These are phyloP conservation scores for Elysia chlorotica DNA, from an alignment of 1,140 invertebrate genomes.

Conservation along the genomic window DNA sequence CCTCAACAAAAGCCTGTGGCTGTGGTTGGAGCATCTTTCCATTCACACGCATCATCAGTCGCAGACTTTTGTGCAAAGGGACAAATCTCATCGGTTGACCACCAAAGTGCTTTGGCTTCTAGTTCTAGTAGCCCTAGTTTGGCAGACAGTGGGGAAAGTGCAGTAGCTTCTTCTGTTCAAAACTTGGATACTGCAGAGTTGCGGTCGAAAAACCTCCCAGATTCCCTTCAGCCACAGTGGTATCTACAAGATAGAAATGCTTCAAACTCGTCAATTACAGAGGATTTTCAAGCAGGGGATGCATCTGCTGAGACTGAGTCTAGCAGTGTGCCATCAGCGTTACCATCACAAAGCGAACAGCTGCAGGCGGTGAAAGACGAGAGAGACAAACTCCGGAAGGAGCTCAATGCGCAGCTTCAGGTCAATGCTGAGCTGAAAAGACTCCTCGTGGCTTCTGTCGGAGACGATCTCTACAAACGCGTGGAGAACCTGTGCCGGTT, in stretches of 20 bases:
- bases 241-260: not conserved
- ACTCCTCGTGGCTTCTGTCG: conserved; percentile 88
- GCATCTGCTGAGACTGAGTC: not conserved
- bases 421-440: conserved; percentile 93
- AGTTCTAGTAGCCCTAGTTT: no score
- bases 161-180: no score
- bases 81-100: no score
- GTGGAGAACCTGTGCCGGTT: conserved; percentile 86
- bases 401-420: conserved; percentile 69
- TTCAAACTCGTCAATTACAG: not conserved
- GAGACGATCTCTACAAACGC: conserved; percentile 87
- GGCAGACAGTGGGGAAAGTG: no score
- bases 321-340: not conserved
- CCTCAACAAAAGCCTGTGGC: not conserved
- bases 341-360: conserved; percentile 28
- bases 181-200: no score
- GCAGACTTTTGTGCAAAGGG: no score
- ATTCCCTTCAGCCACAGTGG: not conserved
- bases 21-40: conserved; percentile 1
- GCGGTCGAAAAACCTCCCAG: no score
- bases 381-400: conserved; percentile 67
- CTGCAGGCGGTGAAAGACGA: conserved; percentile 43
- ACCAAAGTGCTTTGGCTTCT: no score
- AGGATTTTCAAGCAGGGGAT: not conserved
- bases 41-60: no score